Percentiles rank a stretch among this genome's conserved stretches.
phyloP scores from a whole-genome alignment of 1,140 invertebrate species.

The Hyles euphorbiae region DNA sequence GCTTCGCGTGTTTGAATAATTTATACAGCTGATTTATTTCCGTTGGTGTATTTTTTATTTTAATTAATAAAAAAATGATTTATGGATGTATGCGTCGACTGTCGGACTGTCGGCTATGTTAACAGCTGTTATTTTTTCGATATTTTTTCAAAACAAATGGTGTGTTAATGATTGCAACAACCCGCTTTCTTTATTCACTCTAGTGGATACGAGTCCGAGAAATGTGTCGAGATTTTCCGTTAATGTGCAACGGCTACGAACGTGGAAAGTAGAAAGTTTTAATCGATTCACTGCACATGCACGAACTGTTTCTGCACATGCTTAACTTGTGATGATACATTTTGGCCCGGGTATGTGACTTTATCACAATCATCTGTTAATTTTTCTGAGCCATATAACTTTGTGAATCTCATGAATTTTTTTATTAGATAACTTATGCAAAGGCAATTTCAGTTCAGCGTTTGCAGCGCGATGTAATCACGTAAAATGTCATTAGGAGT shows the following conservation, averaged over 20 bases:
- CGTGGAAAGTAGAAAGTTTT: conserved; percentile 72
- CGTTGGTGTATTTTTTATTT: no score
- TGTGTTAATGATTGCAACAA: conserved; percentile 36
- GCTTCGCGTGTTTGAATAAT: no score
- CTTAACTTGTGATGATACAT: conserved; percentile 4
- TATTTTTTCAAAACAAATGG: conserved; percentile 8
- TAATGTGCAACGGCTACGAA: conserved; percentile 46
- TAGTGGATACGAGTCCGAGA: conserved; percentile 55
- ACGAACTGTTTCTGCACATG: conserved; percentile 29
- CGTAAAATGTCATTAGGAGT: neutral
- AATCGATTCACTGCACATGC: conserved; percentile 68
- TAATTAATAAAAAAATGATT: no score
- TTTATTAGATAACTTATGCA: neutral
- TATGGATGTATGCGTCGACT: no score
- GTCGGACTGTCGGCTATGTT: no score
- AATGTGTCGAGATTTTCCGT: conserved; percentile 67
- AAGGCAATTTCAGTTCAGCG: neutral
- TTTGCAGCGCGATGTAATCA: no score
- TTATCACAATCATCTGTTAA: no score
- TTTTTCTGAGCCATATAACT: no score
- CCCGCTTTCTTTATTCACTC: conserved; percentile 64
- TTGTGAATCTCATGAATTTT: no score
- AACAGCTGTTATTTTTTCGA: neutral
- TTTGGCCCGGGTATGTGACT: neutral
- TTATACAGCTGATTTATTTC: no score